Evolutionary conservation across 2,113 vertebrate species (phyloP).

Genomic region (Varanus komodoensis): DNA sequence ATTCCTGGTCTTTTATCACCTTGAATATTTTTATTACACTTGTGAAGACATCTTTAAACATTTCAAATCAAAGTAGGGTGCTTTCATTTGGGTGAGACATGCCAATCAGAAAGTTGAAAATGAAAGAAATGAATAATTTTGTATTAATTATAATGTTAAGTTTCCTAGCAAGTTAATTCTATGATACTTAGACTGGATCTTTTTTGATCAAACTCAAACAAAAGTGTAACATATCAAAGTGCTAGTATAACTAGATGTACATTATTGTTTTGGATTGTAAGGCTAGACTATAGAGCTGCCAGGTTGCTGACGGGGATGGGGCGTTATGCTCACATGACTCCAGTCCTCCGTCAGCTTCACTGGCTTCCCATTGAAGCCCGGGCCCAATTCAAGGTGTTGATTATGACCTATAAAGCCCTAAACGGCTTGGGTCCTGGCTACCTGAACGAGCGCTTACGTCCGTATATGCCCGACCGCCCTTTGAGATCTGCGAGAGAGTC

Average conservation of each 20-base stretch:
- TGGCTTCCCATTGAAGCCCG: too few species aligned
- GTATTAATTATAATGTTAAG: conserved; percentile 44
- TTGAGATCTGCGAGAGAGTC: too few species aligned
- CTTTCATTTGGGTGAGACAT: conserved; percentile 58
- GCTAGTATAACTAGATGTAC: rapidly evolving
- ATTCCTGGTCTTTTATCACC: conserved; percentile 67
- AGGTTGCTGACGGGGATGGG: too few species aligned
- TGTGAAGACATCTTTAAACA: conserved; percentile 64
- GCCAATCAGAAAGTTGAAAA: conserved; percentile 54
- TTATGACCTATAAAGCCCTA: too few species aligned
- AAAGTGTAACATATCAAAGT: conserved; percentile 15
- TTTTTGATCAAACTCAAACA: conserved; percentile 15
- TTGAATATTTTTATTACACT: conserved; percentile 68
- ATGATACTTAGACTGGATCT: background rate
- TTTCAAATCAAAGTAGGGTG: conserved; percentile 56
- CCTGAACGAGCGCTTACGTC: too few species aligned
- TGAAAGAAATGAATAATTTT: conserved; percentile 59
- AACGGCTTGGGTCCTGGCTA: too few species aligned
- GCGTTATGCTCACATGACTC: too few species aligned
- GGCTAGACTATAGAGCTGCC: background rate
- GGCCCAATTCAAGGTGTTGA: too few species aligned
- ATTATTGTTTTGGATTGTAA: background rate
- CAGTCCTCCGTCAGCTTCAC: too few species aligned
- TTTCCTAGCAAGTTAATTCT: conserved; percentile 5
- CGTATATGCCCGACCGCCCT: too few species aligned